Percentiles rank a stretch among this genome's conserved stretches.
These are phyloP conservation scores for Epicauta chinensis DNA, from an alignment of 1,140 invertebrate genomes.

Conservation along the genomic window DNA sequence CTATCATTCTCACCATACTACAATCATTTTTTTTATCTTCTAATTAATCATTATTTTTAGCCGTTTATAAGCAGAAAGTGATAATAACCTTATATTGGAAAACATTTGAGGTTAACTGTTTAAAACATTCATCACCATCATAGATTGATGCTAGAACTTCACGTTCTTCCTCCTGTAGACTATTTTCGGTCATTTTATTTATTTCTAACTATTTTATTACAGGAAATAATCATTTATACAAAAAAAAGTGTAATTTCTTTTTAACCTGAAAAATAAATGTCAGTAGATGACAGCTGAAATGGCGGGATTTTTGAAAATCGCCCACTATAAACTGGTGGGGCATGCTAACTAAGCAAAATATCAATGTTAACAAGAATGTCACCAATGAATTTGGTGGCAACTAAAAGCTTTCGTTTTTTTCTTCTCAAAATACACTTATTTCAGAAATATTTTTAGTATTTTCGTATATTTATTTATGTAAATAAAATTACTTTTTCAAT, in stretches of 20 bases:
- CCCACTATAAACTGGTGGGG: no score
- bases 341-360: no score
- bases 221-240: background rate
- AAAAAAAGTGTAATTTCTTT: background rate
- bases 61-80: background rate
- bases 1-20: slow-evolving; percentile 80
- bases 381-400: no score
- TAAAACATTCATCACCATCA: slow-evolving; percentile 85
- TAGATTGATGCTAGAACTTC: slow-evolving; percentile 91
- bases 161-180: slow-evolving; percentile 78
- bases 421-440: no score
- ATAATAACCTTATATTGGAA: slow-evolving; percentile 89
- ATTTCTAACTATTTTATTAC: background rate
- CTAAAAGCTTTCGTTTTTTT: no score
- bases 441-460: no score
- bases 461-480: no score
- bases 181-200: slow-evolving; percentile 51
- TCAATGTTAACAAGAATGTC: no score
- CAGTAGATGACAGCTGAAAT: background rate
- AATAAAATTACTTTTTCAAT: no score
- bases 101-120: slow-evolving; percentile 65
- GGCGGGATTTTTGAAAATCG: background rate
- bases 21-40: slow-evolving; percentile 32
- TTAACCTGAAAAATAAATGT: background rate
- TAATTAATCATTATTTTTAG: background rate